Percentiles rank a stretch among this genome's conserved stretches.
Evolutionary conservation across 2,797 vertebrate genomes (phyloP).

Genomic region (Pangasius krempfi): DNA sequence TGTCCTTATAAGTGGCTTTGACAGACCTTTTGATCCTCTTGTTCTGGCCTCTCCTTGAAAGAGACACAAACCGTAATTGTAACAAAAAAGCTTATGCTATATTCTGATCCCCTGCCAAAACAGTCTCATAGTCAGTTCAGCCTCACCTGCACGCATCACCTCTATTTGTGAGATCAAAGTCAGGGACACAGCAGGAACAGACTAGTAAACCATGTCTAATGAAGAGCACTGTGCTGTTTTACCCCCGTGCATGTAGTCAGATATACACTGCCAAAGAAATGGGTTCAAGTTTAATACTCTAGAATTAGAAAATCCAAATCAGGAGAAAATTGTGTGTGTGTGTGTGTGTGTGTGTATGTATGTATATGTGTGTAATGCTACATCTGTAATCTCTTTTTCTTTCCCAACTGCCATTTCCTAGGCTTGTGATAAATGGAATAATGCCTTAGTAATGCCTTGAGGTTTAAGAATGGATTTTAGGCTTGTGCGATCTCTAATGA

Average conservation of each 20-base stretch:
- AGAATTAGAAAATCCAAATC: neutral
- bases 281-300: neutral
- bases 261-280: neutral
- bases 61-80: neutral
- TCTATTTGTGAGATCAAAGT: neutral
- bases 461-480: neutral
- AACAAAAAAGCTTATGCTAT: neutral
- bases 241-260: neutral
- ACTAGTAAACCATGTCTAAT: neutral
- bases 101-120: neutral
- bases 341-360: too few species aligned
- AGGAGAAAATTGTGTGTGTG: too few species aligned
- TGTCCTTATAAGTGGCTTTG: neutral
- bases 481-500: neutral
- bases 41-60: neutral
- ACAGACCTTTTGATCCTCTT: neutral
- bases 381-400: neutral
- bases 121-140: neutral
- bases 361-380: neutral
- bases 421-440: neutral
- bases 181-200: neutral
- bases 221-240: neutral
- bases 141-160: slow-evolving; percentile 5
- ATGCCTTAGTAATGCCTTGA: neutral
- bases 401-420: neutral